Evolutionary conservation across 2,113 vertebrate genomes (phyloP).

Genomic region (Lates calcarifer): DNA sequence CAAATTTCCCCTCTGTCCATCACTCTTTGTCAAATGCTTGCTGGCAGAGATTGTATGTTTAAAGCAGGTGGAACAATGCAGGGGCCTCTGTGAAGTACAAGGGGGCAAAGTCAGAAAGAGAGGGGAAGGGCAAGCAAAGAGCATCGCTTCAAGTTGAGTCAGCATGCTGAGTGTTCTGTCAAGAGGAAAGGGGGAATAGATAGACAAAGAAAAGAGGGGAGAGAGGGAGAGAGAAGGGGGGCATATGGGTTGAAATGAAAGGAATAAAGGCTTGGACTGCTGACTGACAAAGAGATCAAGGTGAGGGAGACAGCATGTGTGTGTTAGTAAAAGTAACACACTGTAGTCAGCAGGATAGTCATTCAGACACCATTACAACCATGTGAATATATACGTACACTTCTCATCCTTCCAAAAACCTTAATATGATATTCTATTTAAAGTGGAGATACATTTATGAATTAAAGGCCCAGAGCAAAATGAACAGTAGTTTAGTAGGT

Average conservation of each 20-base stretch:
- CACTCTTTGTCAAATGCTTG: not conserved
- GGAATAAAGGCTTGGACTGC: constrained; percentile 33
- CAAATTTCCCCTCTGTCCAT: too few relatives aligned
- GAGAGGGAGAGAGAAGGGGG: constrained; percentile 30
- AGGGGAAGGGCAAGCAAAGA: constrained; percentile 6
- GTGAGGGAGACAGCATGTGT: constrained; percentile 15
- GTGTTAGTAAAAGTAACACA: not conserved
- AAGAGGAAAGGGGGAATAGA: constrained; percentile 50
- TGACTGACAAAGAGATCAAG: constrained; percentile 11
- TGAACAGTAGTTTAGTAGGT: too few relatives aligned
- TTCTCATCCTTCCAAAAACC: not conserved
- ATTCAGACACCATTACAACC: constrained; percentile 44
- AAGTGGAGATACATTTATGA: not conserved
- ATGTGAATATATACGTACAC: constrained; percentile 42
- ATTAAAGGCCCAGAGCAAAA: not conserved
- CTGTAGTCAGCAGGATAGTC: constrained; percentile 32
- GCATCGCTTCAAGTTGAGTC: constrained; percentile 44
- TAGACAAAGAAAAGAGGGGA: constrained; percentile 27
- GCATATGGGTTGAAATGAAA: constrained; percentile 2
- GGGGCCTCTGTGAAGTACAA: constrained; percentile 23
- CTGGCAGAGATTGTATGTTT: constrained; percentile 34
- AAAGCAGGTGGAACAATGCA: constrained; percentile 24
- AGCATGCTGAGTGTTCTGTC: constrained; percentile 42
- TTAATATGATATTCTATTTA: not conserved
- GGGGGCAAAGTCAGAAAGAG: constrained; percentile 8